Percentiles rank a stretch among this genome's conserved stretches.
These are phyloP conservation scores for Digitonthophagus gazella DNA, from an alignment of 2,888 invertebrate species.

Conservation along the genomic window DNA sequence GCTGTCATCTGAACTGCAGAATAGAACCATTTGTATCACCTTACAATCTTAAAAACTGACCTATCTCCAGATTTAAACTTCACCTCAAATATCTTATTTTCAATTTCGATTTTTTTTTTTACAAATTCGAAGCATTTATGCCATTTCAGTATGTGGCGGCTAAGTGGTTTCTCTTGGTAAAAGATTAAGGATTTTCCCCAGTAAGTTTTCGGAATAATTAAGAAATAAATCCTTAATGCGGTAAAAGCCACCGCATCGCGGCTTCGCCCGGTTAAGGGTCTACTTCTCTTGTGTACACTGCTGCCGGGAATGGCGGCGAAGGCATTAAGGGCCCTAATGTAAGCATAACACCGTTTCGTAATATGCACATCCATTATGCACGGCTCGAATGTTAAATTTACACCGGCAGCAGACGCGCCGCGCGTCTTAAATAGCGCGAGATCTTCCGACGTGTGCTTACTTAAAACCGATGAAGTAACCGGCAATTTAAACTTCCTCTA, in stretches of 20 bases:
- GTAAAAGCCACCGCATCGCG: conserved; percentile 13
- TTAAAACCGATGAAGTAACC: not conserved
- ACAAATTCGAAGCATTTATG: no score
- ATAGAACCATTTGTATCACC: no score
- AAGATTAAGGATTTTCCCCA: not conserved
- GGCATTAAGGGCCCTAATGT: conserved; percentile 8
- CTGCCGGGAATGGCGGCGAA: not conserved
- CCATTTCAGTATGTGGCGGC: not conserved
- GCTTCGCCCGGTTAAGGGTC: not conserved
- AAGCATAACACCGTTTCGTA: conserved; percentile 3
- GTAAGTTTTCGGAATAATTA: conserved; percentile 11
- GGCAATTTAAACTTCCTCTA: not conserved
- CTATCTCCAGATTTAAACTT: no score
- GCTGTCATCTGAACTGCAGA: no score
- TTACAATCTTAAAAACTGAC: no score
- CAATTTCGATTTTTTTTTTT: no score
- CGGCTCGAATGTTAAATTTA: conserved; percentile 1
- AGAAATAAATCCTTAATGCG: conserved; percentile 18
- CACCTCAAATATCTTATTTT: no score
- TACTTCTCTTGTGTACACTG: conserved; percentile 5
- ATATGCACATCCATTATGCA: conserved; percentile 10
- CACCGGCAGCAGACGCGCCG: not conserved
- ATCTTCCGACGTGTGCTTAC: not conserved
- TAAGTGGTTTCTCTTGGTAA: not conserved
- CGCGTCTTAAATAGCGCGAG: not conserved